Base-by-base conservation (phyloP, 2,888 invertebrate species). In the Eurytoma adleriae region DNA sequence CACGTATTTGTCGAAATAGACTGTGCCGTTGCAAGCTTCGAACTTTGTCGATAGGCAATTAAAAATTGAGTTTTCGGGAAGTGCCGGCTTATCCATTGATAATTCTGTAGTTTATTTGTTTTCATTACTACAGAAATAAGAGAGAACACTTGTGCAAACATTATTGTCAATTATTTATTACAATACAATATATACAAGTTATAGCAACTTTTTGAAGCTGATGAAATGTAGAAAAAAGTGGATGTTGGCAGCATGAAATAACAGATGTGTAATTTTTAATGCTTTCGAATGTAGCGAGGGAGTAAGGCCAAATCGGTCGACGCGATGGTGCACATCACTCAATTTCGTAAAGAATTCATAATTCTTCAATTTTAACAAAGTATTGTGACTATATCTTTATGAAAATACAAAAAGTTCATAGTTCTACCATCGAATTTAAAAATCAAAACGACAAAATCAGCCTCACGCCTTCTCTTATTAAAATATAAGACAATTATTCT, bases 111-210 rank as follows among this genome's bases (percentile, higher is more conserved):
- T 24, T 24, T 2, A 24, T 24, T 24, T 24, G 1, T 24, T 24
- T 24, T 24, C 24, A 24, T 24, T 24, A 24, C 2, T 24, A 24
- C 2, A 24, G 24, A 24, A 24, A 24, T 24, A 24, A 40, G 40
- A 40, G 40, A 40, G 7, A 40, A 40, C 40, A 40, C 40, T 40
- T 7, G 40, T 3, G 40, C 40, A 40, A 59, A 73, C 54, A 62
- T 64, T 82, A 83, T 86, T 87, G 85, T 87, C 85, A 85, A 85
- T 86, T 86, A 84, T 88, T 88, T 87, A 88, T 88, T 88, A 88
- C 87, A 87, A 85, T 87, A 86, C 83, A 86, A 85, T 88, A 88
- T 88, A 86, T 88, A 88, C 88, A 88, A 86, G 83, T 85, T 86
- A 84, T 79, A 83, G 81, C 80, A 84, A 84, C 79, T 84, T 83